phyloP scores from a whole-genome alignment of 2,113 vertebrate species.

The Eulemur macaco region DNA sequence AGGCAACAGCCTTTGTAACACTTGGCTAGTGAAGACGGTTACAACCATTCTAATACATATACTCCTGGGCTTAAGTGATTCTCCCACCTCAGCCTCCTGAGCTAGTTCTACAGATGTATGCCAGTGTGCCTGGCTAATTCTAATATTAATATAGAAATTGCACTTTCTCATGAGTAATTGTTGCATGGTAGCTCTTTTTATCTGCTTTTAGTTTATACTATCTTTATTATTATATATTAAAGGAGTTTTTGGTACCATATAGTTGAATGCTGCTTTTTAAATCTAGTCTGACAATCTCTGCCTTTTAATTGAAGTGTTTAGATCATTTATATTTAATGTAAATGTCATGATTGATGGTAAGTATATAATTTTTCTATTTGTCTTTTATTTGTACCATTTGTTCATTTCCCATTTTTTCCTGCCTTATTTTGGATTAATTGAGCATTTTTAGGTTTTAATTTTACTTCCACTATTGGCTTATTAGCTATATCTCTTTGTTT shows the following conservation, averaged over 20 bases:
- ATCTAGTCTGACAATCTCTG: not conserved
- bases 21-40: not conserved
- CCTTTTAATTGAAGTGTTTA: constrained; percentile 21
- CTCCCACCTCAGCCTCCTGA: too few relatives aligned
- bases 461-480: not conserved
- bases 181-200: not conserved
- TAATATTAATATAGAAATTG: not conserved
- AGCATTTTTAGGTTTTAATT: not conserved
- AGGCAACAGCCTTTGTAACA: not conserved
- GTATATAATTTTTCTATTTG: not conserved
- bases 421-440: not conserved
- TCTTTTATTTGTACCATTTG: not conserved
- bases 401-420: not conserved
- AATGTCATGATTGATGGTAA: not conserved
- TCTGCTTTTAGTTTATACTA: not conserved
- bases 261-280: not conserved
- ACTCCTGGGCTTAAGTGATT: too few relatives aligned
- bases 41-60: not conserved
- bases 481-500: not conserved
- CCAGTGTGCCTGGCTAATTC: too few relatives aligned
- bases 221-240: not conserved
- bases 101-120: too few relatives aligned
- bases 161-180: not conserved
- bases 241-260: not conserved
- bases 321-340: constrained; percentile 4